phyloP scores from a whole-genome alignment of 2,888 invertebrate genomes.

The Drosophila dives region DNA sequence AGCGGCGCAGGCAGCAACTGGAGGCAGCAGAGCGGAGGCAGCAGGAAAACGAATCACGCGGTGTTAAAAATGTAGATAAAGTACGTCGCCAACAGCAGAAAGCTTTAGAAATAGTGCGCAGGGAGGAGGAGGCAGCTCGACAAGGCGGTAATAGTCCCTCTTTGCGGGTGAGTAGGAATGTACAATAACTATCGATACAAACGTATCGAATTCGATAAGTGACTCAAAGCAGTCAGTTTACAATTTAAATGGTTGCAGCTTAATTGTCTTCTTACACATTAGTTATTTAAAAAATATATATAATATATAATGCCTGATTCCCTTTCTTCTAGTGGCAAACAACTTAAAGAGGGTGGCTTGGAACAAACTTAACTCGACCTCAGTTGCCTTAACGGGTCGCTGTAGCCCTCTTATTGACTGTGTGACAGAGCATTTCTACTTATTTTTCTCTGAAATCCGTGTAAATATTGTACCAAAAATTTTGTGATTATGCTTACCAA shows the following conservation, averaged over 20 bases:
- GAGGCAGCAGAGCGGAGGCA: slow-evolving; percentile 89
- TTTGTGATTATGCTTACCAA: slow-evolving; percentile 47
- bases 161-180: slow-evolving; percentile 37
- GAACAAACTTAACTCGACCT: slow-evolving; percentile 1
- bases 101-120: slow-evolving; percentile 86
- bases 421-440: slow-evolving; percentile 40
- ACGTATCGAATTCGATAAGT: neutral
- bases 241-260: neutral
- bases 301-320: neutral
- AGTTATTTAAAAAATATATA: neutral
- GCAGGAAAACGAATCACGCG: slow-evolving; percentile 87
- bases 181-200: slow-evolving; percentile 9
- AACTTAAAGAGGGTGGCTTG: slow-evolving; percentile 50
- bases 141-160: slow-evolving; percentile 67
- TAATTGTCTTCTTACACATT: neutral
- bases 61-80: slow-evolving; percentile 88
- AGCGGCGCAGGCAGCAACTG: slow-evolving; percentile 87
- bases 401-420: slow-evolving; percentile 9
- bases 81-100: slow-evolving; percentile 87
- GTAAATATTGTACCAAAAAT: slow-evolving; percentile 39
- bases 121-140: slow-evolving; percentile 85
- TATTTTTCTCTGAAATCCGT: slow-evolving; percentile 20
- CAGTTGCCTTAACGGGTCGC: slow-evolving; percentile 33
- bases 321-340: slow-evolving; percentile 80
- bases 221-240: neutral